Evolutionary conservation across 2,113 vertebrate species (phyloP).

Genomic region (Ondatra zibethicus): DNA sequence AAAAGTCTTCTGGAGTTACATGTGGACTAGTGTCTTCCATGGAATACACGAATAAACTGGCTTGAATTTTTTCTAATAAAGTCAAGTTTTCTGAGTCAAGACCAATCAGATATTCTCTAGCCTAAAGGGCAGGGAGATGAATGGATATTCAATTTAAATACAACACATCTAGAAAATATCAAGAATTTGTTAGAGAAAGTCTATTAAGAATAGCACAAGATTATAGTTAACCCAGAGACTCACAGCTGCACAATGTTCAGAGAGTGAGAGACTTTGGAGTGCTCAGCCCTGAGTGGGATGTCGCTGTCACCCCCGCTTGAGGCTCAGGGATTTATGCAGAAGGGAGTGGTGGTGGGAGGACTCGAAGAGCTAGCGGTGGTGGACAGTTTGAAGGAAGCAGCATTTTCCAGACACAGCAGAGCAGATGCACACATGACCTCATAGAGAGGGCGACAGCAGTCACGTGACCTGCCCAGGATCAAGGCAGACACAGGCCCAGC

Average conservation of each 20-base stretch:
- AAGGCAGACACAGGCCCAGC: background rate
- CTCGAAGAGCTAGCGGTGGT: too few species aligned
- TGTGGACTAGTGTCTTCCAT: conserved; percentile 92
- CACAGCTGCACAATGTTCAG: background rate
- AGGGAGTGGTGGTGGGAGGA: background rate
- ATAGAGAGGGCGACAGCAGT: background rate
- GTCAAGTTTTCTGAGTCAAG: conserved; percentile 93
- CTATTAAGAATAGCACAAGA: conserved; percentile 8
- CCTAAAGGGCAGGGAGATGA: conserved; percentile 83
- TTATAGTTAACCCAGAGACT: background rate
- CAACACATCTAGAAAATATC: background rate
- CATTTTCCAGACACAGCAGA: background rate
- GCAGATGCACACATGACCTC: background rate
- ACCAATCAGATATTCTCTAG: conserved; percentile 92
- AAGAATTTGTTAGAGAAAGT: conserved; percentile 14
- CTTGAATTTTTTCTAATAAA: conserved; percentile 94
- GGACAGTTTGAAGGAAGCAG: background rate
- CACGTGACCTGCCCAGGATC: background rate
- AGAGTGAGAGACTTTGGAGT: background rate
- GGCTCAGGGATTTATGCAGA: background rate
- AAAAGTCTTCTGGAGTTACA: conserved; percentile 92
- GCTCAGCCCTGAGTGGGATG: background rate
- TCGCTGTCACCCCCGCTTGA: background rate
- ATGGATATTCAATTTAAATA: conserved; percentile 53
- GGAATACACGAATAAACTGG: conserved; percentile 90